These are phyloP conservation scores for Romanomermis culicivorax DNA, from an alignment of 2,888 invertebrate species.

Conservation along the genomic window DNA sequence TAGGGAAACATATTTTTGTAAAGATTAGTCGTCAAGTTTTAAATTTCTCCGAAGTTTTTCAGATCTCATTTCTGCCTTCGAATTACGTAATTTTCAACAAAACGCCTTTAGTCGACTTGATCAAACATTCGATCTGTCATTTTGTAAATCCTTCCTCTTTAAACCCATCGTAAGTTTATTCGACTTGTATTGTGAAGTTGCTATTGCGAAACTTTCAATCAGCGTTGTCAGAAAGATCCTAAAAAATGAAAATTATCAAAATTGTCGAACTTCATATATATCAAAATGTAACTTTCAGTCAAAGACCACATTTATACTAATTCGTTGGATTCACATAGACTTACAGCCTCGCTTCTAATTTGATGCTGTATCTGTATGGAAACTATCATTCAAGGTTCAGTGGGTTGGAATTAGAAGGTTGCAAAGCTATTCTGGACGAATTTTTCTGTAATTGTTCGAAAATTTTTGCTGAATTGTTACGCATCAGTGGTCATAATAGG, in stretches of 20 bases:
- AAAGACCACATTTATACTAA: no score
- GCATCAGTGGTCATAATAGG: conserved; percentile 77
- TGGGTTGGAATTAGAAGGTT: no score
- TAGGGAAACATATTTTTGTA: no score
- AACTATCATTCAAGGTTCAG: no score
- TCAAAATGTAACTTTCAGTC: no score
- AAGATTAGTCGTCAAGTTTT: conserved; percentile 11
- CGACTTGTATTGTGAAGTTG: conserved; percentile 2
- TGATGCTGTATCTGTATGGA: no score
- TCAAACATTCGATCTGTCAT: conserved; percentile 58
- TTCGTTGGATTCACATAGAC: no score
- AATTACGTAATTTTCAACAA: conserved; percentile 14
- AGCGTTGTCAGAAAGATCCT: no score
- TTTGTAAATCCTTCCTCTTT: conserved; percentile 76
- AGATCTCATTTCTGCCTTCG: conserved; percentile 49
- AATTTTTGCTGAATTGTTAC: conserved; percentile 40
- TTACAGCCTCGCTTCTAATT: no score
- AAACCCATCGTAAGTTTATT: conserved; percentile 39
- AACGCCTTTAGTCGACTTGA: conserved; percentile 49
- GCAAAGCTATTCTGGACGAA: conserved; percentile 64
- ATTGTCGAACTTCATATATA: no score
- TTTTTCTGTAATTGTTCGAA: conserved; percentile 65
- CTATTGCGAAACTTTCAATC: neutral
- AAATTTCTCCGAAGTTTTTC: conserved; percentile 16
- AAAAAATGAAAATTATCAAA: no score